Base-by-base conservation (phyloP, 1,140 invertebrate species). In the Anastatus disparis region DNA sequence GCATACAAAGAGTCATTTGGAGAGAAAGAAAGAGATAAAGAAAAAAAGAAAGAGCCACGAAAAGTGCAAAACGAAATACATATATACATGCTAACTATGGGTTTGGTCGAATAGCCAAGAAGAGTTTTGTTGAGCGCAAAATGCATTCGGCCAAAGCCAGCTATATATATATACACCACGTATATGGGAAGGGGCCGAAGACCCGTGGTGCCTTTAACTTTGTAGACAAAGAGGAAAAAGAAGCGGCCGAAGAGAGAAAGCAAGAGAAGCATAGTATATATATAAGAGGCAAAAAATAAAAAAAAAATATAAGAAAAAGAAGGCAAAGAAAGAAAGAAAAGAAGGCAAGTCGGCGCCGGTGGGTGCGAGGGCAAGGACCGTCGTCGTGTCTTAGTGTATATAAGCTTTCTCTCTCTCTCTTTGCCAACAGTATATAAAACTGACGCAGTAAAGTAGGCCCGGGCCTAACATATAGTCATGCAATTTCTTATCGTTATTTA, bases 391-490 rank as follows among this genome's bases (percentile, higher is more conserved):
- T 48, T 20, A 48, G 17, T 22, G n/a, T n/a, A n/a, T n/a, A n/a
- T n/a, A n/a, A n/a, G n/a, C n/a, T n/a, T n/a, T n/a, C n/a, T n/a
- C n/a, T n/a, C n/a, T n/a, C n/a, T n/a, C n/a, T n/a, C n/a, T n/a
- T n/a, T n/a, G n/a, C n/a, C n/a, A n/a, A n/a, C n/a, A n/a, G n/a
- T n/a, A 17, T 22, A 6, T 31, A 71, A 78, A 79, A 77, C 79
- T 81, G 69, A 76, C 75, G 73, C 76, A 81, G 76, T 77, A 76
- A 76, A 78, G 79, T 79, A 74, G 70, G 42, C 42, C 42, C 31
- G 31, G 31, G 31, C 31, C n/a, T n/a, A n/a, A n/a, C n/a, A n/a
- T n/a, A n/a, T n/a, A n/a, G n/a, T n/a, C n/a, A n/a, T n/a, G n/a
- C n/a, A n/a, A n/a, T n/a, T n/a, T n/a, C n/a, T n/a, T n/a, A n/a